phyloP scores from a whole-genome alignment of 2,113 vertebrate species.

The Eclectus roratus region DNA sequence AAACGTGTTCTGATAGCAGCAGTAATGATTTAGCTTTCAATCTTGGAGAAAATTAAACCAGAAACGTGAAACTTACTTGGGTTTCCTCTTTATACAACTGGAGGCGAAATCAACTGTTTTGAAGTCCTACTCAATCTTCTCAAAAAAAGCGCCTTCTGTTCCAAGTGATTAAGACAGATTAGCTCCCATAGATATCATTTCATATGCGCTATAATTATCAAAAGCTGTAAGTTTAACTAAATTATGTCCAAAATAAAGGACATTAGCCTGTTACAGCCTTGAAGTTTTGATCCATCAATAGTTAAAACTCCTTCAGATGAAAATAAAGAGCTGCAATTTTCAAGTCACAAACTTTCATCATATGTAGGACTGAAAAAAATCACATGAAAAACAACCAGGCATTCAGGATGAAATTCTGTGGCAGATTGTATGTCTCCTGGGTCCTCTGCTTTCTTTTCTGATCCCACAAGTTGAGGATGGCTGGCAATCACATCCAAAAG shows the following conservation, averaged over 20 bases:
- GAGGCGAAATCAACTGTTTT: slow-evolving; percentile 8
- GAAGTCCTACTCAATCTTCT: neutral
- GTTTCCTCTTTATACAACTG: neutral
- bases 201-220: neutral
- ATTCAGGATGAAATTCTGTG: neutral
- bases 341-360: neutral
- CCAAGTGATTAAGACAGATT: neutral
- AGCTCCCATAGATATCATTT: neutral
- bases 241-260: neutral
- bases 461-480: neutral
- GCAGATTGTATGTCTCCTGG: neutral
- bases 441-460: neutral
- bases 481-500: neutral
- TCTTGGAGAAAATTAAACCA: neutral
- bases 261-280: neutral
- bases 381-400: neutral
- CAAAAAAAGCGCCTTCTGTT: neutral
- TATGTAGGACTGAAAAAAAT: neutral
- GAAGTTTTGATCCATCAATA: neutral
- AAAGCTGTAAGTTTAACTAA: neutral
- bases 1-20: neutral
- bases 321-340: neutral
- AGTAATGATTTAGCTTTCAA: neutral
- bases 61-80: neutral
- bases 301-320: neutral